Evolutionary conservation across 2,113 vertebrate species (phyloP).

Genomic region (Percina caprodes): DNA sequence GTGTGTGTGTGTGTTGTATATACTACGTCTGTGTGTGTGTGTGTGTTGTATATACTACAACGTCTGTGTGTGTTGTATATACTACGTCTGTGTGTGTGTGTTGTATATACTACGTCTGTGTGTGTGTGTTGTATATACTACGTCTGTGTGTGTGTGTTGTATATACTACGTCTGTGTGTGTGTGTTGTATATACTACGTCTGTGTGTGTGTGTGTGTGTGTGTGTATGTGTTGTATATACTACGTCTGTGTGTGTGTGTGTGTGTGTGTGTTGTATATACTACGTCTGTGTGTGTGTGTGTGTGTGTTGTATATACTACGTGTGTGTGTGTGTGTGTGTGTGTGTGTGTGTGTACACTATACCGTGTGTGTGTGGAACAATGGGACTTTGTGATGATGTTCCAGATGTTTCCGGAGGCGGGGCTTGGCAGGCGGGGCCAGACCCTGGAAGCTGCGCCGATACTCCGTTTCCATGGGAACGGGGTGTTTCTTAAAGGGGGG

Average conservation of each 20-base stretch:
- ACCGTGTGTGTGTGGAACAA: conserved; percentile 63
- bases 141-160: too few species aligned
- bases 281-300: background rate
- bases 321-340: background rate
- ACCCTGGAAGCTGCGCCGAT: conserved; percentile 61
- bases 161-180: too few species aligned
- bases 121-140: too few species aligned
- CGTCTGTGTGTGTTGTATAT: too few species aligned
- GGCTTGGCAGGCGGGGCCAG: conserved; percentile 28
- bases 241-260: background rate
- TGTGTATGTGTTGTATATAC: too few species aligned
- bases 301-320: too few species aligned
- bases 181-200: too few species aligned
- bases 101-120: too few species aligned
- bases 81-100: too few species aligned
- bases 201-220: background rate
- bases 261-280: background rate
- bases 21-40: too few species aligned
- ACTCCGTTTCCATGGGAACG: conserved; percentile 66
- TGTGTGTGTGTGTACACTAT: background rate
- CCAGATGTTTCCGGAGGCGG: conserved; percentile 55
- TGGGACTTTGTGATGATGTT: conserved; percentile 46
- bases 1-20: too few species aligned
- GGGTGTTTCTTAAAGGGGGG: conserved; percentile 51
- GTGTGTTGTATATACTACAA: too few species aligned